Evolutionary conservation across 1,140 invertebrate species (phyloP), one percentile per base, ranked within the genome.

Genomic region (Caerostris extrusa): DNA sequence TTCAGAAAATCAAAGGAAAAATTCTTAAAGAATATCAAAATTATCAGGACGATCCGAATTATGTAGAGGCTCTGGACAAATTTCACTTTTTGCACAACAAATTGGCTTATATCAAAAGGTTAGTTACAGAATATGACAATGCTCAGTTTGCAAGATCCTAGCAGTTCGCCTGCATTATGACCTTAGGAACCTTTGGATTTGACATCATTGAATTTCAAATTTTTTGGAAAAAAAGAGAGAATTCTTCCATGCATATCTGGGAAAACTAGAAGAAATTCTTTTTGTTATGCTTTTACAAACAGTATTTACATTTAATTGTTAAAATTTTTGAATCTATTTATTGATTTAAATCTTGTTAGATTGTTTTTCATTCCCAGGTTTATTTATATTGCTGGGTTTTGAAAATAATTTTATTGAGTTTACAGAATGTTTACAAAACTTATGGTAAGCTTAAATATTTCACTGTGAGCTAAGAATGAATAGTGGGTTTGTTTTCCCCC

Each of bases 71-170:
- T 94, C 98, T 97, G 96, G 96, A 96, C 95, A 97, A 98, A 93
- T 98, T 98, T 95, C 97, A 98, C 94, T 98, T 98, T 96, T 96
- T 99, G 95, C 98, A 99, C 95, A 97, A 97, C 87, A 99, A 99
- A 96, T 96, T 99, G 96, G 97, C 98, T 94, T 98, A 98, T 96
- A 98, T 99, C 95, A 99, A 99, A 96, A 97, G 97, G 95, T 96
- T 98, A 95, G 98, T 99, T 19, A 95, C 96, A 90, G 98, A 98
- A 53, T 99, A 98, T 96, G 98, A 99, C 85, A 94, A 88, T 69
- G 64, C 61, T 53, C 87, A 94, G 50, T 86, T 19, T 71, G 64
- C 60, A n/a, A 90, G 91, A 55, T 94, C 93, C 19, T 94, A 94
- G 93, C 93, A 91, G 19, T 94, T 53, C 34, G 56, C 67, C 34